Percentiles rank a stretch among this genome's conserved stretches.
phyloP scores from a whole-genome alignment of 2,113 vertebrate species.

The Neogale vison region DNA sequence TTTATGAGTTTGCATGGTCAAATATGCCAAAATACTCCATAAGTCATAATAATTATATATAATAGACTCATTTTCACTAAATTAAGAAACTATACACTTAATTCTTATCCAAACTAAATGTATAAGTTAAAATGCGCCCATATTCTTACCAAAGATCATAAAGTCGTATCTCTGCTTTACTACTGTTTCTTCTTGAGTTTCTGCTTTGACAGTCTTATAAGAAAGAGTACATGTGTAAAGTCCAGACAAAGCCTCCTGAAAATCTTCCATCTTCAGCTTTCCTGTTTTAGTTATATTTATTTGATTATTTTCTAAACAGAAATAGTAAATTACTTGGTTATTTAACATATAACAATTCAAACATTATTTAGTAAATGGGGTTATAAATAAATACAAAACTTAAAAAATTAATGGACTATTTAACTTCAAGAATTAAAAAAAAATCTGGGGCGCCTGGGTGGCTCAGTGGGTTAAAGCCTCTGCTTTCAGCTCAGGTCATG shows the following conservation, averaged over 20 bases:
- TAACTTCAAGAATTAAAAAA: slow-evolving; percentile 33
- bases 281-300: slow-evolving; percentile 80
- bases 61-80: slow-evolving; percentile 3
- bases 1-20: slow-evolving; percentile 34
- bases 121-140: background rate
- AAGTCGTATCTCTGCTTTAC: slow-evolving; percentile 79
- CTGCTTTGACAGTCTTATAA: slow-evolving; percentile 79
- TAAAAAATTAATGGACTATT: background rate
- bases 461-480: too few relatives aligned
- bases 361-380: slow-evolving; percentile 42
- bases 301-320: slow-evolving; percentile 73
- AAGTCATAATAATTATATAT: background rate
- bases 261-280: slow-evolving; percentile 81
- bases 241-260: slow-evolving; percentile 83
- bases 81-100: background rate
- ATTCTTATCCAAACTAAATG: background rate
- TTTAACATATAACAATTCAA: slow-evolving; percentile 56
- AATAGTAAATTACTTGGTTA: slow-evolving; percentile 68
- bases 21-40: background rate
- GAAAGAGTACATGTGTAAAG: slow-evolving; percentile 83
- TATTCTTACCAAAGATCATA: slow-evolving; percentile 83
- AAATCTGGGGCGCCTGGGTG: background rate
- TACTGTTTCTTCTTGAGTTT: slow-evolving; percentile 73
- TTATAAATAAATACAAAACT: background rate
- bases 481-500: too few relatives aligned